Conservation (phyloP, 2,797 vertebrate species). For the Spinibarbus caldwelli region DNA sequence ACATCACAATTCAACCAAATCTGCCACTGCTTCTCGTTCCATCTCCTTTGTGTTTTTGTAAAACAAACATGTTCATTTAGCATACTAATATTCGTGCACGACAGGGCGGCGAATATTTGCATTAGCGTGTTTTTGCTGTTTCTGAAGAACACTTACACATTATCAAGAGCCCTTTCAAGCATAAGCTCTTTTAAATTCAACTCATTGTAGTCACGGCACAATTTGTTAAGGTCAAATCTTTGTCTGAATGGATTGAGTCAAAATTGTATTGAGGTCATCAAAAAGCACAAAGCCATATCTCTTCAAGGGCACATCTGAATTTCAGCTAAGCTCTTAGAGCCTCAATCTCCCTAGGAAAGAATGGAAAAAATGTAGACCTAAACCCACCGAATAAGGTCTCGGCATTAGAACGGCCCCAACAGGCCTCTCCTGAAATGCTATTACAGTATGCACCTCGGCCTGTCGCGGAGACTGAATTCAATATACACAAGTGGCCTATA, state of each 20-base stretch:
- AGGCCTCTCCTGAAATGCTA: conserved; percentile 22
- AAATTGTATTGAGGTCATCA: conserved; percentile 52
- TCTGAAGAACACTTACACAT: conserved; percentile 45
- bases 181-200: conserved; percentile 47
- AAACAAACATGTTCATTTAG: conserved; percentile 4
- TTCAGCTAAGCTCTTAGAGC: conserved; percentile 48
- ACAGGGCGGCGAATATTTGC: conserved; percentile 19
- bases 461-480: conserved; percentile 7
- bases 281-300: conserved; percentile 41
- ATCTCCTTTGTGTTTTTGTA: not conserved
- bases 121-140: conserved; percentile 25
- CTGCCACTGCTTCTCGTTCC: not conserved
- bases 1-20: conserved; percentile 23
- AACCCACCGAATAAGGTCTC: conserved; percentile 36
- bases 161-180: conserved; percentile 41
- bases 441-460: conserved; percentile 13
- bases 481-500: conserved; percentile 24
- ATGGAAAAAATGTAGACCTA: conserved; percentile 52
- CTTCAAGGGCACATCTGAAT: conserved; percentile 34
- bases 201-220: conserved; percentile 44
- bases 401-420: conserved; percentile 23
- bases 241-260: conserved; percentile 34
- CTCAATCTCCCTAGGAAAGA: conserved; percentile 59
- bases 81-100: not conserved
- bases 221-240: conserved; percentile 52